Conservation (phyloP, 1,140 invertebrate species). For the Scaptomyza pallida region DNA sequence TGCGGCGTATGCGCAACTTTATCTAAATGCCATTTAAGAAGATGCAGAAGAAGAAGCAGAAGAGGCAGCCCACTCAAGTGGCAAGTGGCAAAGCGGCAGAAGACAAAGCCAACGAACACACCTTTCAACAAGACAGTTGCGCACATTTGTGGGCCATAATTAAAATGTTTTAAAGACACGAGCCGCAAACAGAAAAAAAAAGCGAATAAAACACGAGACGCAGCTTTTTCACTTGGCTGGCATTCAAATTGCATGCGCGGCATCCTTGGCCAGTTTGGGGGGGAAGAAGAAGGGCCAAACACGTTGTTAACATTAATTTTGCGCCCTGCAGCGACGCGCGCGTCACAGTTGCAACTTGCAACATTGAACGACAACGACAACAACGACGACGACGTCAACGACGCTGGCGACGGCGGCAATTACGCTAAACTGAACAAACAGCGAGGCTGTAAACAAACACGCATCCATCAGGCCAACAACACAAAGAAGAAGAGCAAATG, state of each 20-base stretch:
- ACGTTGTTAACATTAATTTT: constrained; percentile 81
- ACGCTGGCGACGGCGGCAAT: constrained; percentile 72
- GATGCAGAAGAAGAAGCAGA: background rate
- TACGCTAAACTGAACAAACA: constrained; percentile 82
- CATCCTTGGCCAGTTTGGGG: constrained; percentile 14
- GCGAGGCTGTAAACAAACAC: constrained; percentile 82
- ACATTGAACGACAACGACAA: constrained; percentile 4
- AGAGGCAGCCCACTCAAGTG: constrained; percentile 38
- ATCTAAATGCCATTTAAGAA: constrained; percentile 79
- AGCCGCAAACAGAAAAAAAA: constrained; percentile 5
- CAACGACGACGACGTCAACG: constrained; percentile 19
- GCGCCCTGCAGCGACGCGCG: constrained; percentile 46
- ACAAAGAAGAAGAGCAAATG: constrained; percentile 3
- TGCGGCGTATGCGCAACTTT: constrained; percentile 43
- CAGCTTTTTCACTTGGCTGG: constrained; percentile 18
- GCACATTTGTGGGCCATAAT: constrained; percentile 72
- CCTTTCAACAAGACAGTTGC: constrained; percentile 40
- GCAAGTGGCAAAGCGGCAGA: constrained; percentile 9
- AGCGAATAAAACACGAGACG: background rate
- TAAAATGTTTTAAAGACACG: constrained; percentile 72
- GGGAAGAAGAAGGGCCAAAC: constrained; percentile 31
- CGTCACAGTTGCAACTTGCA: constrained; percentile 7
- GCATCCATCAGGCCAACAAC: constrained; percentile 67
- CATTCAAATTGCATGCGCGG: constrained; percentile 50
- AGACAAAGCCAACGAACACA: constrained; percentile 35